Evolutionary conservation across 2,113 vertebrate genomes (phyloP), one percentile per base, ranked within the genome.

Genomic region (Marmota monax): DNA sequence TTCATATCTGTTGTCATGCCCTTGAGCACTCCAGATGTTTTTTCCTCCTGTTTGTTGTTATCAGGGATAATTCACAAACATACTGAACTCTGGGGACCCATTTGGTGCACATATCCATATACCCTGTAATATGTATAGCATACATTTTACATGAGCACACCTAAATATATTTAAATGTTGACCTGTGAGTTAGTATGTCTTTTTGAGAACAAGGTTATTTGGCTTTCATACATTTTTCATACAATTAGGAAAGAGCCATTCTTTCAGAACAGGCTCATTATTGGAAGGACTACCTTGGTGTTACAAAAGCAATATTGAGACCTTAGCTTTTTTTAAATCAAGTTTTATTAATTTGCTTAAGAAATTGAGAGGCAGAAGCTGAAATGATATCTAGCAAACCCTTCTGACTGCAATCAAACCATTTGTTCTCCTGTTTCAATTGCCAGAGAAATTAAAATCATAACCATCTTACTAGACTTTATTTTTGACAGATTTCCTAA

Each of bases 401-500:
- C 61, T 92, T 93, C 79, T 73, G 25, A 69, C 34, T 92, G 18
- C 27, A 91, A 83, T 65, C 45, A 88, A 93, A 84, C 42, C 32
- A 92, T 79, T 91, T 93, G 32, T 93, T 77, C 32, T 82, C 39
- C 3, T 73, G 85, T 93, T 90, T 69, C 34, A 92, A 79, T 79
- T 72, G 17, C 84, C 32, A 89, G 72, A 61, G 32, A 84, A 58
- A 93, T 92, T 93, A 88, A 91, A 93, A 94, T 89, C 67, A 96
- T 86, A 93, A 72, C n/a, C 45, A 70, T 94, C 25, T 79, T 88
- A 69, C 14, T 74, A 20, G 20, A 78, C 27, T 65, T 20, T 42
- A 63, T 91, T 96, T 98, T 95, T 95, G 84, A 96, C 70, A 96
- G 42, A 92, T 93, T 80, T 29, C 72, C 37, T 97, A 91, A 95